Evolutionary conservation across 2,888 invertebrate species (phyloP).

Genomic region (Mythimna lalbum): DNA sequence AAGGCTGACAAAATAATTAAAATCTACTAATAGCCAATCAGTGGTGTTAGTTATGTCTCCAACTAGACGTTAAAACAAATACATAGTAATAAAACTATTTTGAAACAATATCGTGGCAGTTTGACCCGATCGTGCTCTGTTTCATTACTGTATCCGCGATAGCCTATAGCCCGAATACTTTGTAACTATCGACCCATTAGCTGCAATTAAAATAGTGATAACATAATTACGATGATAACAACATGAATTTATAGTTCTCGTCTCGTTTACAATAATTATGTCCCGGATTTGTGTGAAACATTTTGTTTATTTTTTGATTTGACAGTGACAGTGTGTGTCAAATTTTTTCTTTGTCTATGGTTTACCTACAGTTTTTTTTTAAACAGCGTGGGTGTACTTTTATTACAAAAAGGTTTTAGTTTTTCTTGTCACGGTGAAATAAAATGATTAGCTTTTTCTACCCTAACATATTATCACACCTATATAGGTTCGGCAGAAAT

Average conservation of each 20-base stretch:
- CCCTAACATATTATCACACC: background rate
- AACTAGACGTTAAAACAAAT: conserved; percentile 42
- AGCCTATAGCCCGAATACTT: conserved; percentile 73
- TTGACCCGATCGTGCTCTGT: conserved; percentile 46
- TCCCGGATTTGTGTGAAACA: conserved; percentile 37
- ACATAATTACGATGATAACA: conserved; percentile 81
- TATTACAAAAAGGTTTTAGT: background rate
- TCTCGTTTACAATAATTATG: conserved; percentile 36
- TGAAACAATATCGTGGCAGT: conserved; percentile 62
- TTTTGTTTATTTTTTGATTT: conserved; percentile 1
- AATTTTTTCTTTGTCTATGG: conserved; percentile 12
- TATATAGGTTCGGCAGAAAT: background rate
- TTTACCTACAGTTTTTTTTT: conserved; percentile 3
- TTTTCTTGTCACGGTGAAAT: background rate
- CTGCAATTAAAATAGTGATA: conserved; percentile 84
- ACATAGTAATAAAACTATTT: conserved; percentile 67
- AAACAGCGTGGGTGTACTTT: background rate
- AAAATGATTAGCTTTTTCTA: background rate
- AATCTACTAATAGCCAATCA: background rate
- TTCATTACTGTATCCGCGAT: conserved; percentile 64
- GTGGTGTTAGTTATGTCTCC: conserved; percentile 20
- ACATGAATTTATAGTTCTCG: conserved; percentile 63
- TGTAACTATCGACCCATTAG: conserved; percentile 85
- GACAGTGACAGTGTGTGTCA: conserved; percentile 8
- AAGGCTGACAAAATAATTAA: background rate